These are phyloP conservation scores for Takifugu ocellatus DNA, from an alignment of 2,797 vertebrate species.

Conservation along the genomic window DNA sequence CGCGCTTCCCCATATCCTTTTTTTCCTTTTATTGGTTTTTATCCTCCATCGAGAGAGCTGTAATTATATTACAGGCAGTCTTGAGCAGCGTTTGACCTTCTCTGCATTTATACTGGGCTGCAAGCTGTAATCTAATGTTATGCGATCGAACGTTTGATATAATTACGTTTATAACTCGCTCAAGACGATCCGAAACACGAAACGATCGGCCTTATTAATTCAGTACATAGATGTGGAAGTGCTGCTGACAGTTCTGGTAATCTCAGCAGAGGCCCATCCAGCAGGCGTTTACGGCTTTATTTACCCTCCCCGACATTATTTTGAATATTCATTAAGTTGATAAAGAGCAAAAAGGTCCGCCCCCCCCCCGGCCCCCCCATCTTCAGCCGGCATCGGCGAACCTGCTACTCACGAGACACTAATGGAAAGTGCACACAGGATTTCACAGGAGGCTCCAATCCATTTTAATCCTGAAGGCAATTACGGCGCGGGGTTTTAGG, in stretches of 20 bases:
- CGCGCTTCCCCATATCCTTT: conserved; percentile 30
- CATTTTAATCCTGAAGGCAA: conserved; percentile 81
- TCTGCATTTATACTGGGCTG: conserved; percentile 56
- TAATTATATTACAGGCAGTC: conserved; percentile 66
- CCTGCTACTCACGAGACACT: conserved; percentile 60
- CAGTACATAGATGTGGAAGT: conserved; percentile 18
- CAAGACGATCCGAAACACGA: conserved; percentile 36
- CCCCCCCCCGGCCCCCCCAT: conserved; percentile 31
- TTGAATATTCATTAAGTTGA: conserved; percentile 52
- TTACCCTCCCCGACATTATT: conserved; percentile 24
- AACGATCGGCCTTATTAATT: conserved; percentile 29
- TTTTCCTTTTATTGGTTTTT: conserved; percentile 57
- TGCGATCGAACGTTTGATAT: conserved; percentile 63
- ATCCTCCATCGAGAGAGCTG: conserved; percentile 60
- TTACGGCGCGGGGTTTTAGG: conserved; percentile 75
- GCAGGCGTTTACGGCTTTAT: conserved; percentile 15
- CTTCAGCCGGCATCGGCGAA: conserved; percentile 56
- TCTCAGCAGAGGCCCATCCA: conserved; percentile 14
- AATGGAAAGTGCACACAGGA: conserved; percentile 74
- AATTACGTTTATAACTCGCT: conserved; percentile 52
- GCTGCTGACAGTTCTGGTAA: conserved; percentile 4
- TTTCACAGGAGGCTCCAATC: conserved; percentile 68
- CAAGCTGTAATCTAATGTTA: conserved; percentile 60
- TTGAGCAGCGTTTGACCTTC: conserved; percentile 72
- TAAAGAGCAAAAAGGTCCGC: conserved; percentile 39